phyloP scores from a whole-genome alignment of 2,797 vertebrate genomes.

The Scarus forsteni region DNA sequence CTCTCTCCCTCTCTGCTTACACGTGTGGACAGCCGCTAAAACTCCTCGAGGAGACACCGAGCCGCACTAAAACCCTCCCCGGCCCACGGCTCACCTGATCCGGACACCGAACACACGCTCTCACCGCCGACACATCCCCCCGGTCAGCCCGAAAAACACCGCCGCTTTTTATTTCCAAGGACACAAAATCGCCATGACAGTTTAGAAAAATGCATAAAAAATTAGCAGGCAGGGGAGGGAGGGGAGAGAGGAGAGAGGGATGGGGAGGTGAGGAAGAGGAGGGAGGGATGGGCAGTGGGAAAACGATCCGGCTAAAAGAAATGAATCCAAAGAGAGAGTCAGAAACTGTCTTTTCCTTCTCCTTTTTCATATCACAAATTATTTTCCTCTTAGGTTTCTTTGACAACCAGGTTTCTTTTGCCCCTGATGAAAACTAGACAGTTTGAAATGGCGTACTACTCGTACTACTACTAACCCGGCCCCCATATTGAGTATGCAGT shows the following conservation, averaged over 20 bases:
- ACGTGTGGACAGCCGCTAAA: slow-evolving; percentile 81
- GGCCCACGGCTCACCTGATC: slow-evolving; percentile 82
- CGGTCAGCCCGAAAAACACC: slow-evolving; percentile 66
- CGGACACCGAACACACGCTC: slow-evolving; percentile 73
- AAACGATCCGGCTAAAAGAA: background rate
- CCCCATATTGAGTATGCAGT: too few species aligned
- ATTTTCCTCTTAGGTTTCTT: too few species aligned
- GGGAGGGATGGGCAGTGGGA: background rate
- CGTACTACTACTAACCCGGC: too few species aligned
- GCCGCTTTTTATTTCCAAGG: slow-evolving; percentile 86
- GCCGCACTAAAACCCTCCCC: slow-evolving; percentile 60
- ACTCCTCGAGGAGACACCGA: slow-evolving; percentile 75
- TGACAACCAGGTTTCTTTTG: too few species aligned
- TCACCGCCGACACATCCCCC: slow-evolving; percentile 76
- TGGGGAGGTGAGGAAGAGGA: background rate
- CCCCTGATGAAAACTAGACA: too few species aligned
- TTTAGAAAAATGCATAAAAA: slow-evolving; percentile 90
- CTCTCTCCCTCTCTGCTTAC: slow-evolving; percentile 55
- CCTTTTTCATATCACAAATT: too few species aligned
- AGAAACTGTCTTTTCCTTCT: too few species aligned
- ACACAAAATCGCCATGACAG: slow-evolving; percentile 90
- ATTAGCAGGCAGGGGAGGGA: slow-evolving; percentile 79
- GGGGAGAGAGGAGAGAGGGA: slow-evolving; percentile 26
- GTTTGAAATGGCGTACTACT: too few species aligned
- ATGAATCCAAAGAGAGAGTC: too few species aligned